Conservation (phyloP, 2,113 vertebrate species). For the Stegostoma tigrinum region DNA sequence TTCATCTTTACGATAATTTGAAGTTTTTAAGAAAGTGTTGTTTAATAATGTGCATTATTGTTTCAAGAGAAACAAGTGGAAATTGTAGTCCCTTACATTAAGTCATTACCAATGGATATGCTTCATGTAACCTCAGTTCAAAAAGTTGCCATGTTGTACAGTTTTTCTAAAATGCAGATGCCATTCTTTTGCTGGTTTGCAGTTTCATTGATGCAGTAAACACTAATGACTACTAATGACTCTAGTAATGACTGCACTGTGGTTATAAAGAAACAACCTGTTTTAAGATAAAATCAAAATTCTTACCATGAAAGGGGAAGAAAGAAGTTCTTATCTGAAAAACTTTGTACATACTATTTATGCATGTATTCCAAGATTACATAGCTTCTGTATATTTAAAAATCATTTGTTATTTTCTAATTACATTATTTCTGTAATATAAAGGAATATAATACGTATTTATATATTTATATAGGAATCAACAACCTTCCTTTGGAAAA, state of each 20-base stretch:
- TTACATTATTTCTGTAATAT: constrained; percentile 31
- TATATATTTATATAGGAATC: neutral
- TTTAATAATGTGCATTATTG: neutral
- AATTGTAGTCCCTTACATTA: neutral
- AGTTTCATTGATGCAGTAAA: neutral
- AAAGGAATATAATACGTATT: constrained; percentile 26
- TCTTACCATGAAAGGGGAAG: neutral
- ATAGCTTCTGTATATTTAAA: constrained; percentile 25
- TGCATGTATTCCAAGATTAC: constrained; percentile 1
- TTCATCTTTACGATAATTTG: neutral
- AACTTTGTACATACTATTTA: neutral
- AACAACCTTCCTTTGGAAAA: constrained; percentile 1
- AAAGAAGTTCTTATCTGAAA: neutral
- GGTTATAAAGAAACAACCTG: neutral
- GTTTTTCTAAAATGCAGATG: neutral
- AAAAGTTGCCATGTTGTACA: neutral
- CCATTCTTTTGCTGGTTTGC: neutral
- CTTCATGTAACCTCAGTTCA: neutral
- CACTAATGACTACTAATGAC: too few relatives aligned
- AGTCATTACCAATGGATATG: neutral
- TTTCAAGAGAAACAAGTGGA: neutral
- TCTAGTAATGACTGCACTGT: neutral
- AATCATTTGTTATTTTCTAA: constrained; percentile 16
- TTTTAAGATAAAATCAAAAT: constrained; percentile 23
- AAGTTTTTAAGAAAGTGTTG: neutral